Base-by-base conservation (phyloP, 1,140 invertebrate species). In the Lepidurus packardi region DNA sequence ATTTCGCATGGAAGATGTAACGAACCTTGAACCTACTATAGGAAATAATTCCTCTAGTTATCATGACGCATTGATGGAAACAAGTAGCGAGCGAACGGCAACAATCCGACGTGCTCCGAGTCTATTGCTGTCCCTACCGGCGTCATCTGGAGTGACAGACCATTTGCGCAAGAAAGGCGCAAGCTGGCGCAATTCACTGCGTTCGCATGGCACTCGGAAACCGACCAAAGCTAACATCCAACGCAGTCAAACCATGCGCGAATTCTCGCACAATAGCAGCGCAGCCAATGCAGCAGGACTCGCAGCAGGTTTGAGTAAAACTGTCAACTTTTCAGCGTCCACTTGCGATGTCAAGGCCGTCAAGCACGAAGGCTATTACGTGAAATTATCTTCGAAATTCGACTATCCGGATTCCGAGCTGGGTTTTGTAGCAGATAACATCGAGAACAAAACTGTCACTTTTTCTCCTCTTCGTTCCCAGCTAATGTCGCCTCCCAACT, bases 71-170 rank as follows among this genome's bases (percentile, higher is more conserved):
- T 34, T 34, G 34, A 34, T 34, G 34, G 34, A 34, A 34, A 34
- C 34, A 0, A 34, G 13, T 65, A 65, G 13, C 53, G 53, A 65
- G n/a, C 78, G 78, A 7, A 47, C 74, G 41, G 78, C 78, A 1
- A 78, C 78, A 13, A 78, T 78, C 25, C 65, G 78, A 47, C 78
- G 78, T n/a, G 78, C 78, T 13, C 78, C 78, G 11, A 78, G 78
- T 73, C 43, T 78, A 13, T 47, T 78, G 21, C 41, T 78, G 24
- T 34, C 78, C 43, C 42, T 73, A 1, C 73, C 78, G 5, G 78
- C 75, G n/a, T 74, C 73, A 13, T 75, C 16, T 13, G 47, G 21
- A 11, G 10, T 10, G 73, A 73, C 25, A 43, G 34, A 16, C 7
- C 78, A 47, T 44, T 16, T 34, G 13, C 78, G 25, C 16, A 65